Base-by-base conservation (phyloP, 2,888 invertebrate species). In the Lomographa bimaculata region DNA sequence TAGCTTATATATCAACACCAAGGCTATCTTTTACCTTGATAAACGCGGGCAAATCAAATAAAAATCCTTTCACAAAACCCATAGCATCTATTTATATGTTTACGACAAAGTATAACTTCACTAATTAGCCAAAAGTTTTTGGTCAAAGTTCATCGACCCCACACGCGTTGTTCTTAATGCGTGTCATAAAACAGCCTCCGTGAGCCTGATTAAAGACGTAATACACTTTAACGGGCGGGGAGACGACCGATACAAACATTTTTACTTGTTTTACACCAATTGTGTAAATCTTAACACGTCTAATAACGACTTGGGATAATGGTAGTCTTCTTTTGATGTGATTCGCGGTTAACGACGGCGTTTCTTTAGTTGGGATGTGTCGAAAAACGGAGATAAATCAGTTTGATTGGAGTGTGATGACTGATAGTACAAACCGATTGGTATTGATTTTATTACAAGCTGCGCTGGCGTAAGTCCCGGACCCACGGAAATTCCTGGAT, bases 171-270 rank as follows among this genome's bases (percentile, higher is more conserved):
- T 7, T 52, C 74, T 83, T 81, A 72, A 70, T 80, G 73, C 73
- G 74, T 72, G 77, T 64, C 71, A 70, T 83, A 79, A 85, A 84
- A 56, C 60, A 54, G 57, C 66, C 67, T 74, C 76, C 54, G 42
- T 48, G 75, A 66, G 70, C 57, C 69, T 77, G 76, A 79, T 82
- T 79, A 77, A 78, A 76, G 64, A 63, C 63, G 58, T 69, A 60
- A 66, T 63, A 60, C 50, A 47, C 50, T 45, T 71, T 72, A 69
- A 65, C 70, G 64, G 58, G 57, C 60, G 49, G 65, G 60, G 41
- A 55, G 56, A 64, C 62, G 67, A 52, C 55, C 64, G 59, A 58
- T 60, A 52, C 50, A 54, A 59, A 57, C 61, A 56, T 61, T 59
- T 61, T 56, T 71, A 69, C 76, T 69, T 71, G 58, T 65, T 70